Conservation (phyloP, 1,140 invertebrate genomes). For the Tribolium castaneum region DNA sequence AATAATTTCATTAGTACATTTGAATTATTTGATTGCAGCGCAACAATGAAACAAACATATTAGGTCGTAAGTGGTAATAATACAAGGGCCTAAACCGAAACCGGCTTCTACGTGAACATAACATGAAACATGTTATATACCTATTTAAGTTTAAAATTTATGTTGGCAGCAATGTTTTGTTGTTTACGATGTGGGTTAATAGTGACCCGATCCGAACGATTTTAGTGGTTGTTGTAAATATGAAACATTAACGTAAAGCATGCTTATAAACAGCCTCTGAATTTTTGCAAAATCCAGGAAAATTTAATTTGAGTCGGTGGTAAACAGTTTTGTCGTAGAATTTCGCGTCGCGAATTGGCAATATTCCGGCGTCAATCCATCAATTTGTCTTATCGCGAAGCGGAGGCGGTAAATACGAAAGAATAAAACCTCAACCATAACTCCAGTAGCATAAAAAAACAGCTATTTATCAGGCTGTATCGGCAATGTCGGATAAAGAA, state of each 20-base stretch:
- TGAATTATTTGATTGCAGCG: not conserved
- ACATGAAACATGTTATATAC: not conserved
- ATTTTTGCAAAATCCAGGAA: too few relatives aligned
- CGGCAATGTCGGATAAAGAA: conserved; percentile 45
- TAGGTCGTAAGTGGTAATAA: not conserved
- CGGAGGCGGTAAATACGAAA: conserved; percentile 36
- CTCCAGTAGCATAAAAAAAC: conserved; percentile 36
- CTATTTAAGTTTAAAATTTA: conserved; percentile 19
- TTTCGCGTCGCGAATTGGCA: not conserved
- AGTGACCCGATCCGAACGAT: not conserved
- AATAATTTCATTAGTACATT: too few relatives aligned
- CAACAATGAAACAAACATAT: not conserved
- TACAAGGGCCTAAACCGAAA: not conserved
- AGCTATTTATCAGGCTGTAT: conserved; percentile 50
- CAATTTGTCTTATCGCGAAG: conserved; percentile 35
- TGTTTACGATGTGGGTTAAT: conserved; percentile 6
- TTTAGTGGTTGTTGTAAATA: not conserved
- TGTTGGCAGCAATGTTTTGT: conserved; percentile 18
- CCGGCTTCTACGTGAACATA: not conserved
- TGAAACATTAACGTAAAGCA: not conserved
- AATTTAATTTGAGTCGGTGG: too few relatives aligned
- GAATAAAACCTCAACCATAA: conserved; percentile 43
- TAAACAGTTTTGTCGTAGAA: too few relatives aligned
- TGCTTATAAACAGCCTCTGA: too few relatives aligned
- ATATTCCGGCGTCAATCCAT: conserved; percentile 28